Evolutionary conservation across 2,888 invertebrate genomes (phyloP).

Genomic region (Volucella zonaria): DNA sequence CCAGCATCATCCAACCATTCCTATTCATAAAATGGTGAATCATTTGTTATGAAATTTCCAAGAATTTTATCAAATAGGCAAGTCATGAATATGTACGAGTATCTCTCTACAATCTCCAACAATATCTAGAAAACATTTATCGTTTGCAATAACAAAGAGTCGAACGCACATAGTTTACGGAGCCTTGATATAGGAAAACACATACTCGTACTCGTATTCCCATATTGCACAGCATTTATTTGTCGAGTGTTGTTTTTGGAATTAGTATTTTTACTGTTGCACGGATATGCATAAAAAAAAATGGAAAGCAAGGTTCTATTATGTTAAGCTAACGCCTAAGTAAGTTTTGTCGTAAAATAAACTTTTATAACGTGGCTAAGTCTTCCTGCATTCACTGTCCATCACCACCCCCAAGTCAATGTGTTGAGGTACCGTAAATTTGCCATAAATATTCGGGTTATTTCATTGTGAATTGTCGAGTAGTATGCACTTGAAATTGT

Average conservation of each 20-base stretch:
- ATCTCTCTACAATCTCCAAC: constrained; percentile 44
- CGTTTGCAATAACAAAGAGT: constrained; percentile 43
- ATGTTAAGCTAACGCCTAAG: not conserved
- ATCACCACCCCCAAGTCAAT: not conserved
- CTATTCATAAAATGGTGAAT: constrained; percentile 60
- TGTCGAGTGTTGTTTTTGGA: constrained; percentile 42
- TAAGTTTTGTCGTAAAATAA: constrained; percentile 29
- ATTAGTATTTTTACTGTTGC: constrained; percentile 44
- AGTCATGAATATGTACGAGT: constrained; percentile 22
- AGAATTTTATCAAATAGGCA: constrained; percentile 46
- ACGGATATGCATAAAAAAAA: constrained; percentile 33
- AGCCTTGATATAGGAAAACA: constrained; percentile 46
- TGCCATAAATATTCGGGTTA: constrained; percentile 25
- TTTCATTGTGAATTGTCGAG: constrained; percentile 1
- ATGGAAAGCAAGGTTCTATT: constrained; percentile 30
- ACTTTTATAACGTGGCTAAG: not conserved
- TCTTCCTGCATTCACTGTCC: not conserved
- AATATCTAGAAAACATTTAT: constrained; percentile 1
- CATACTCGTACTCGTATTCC: not conserved
- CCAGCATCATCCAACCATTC: not conserved
- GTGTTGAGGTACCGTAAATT: constrained; percentile 8
- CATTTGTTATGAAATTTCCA: constrained; percentile 44
- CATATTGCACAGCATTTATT: constrained; percentile 17
- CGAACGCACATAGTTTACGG: constrained; percentile 15
- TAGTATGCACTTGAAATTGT: constrained; percentile 37